Conservation (phyloP, 1,140 invertebrate genomes). For the Cyrtorhinus lividipennis region DNA sequence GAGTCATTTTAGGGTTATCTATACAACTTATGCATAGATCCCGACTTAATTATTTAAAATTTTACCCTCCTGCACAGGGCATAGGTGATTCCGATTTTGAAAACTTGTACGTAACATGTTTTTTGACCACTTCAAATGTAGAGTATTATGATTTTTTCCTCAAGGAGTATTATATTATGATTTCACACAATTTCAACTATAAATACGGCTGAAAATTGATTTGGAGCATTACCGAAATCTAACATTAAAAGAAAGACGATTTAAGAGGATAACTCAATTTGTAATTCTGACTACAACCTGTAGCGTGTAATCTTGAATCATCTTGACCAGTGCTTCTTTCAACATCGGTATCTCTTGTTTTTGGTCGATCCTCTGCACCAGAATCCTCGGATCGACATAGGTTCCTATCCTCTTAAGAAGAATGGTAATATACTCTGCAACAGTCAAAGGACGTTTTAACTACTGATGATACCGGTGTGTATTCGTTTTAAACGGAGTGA, state of each 20-base stretch:
- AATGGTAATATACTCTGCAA: conserved; percentile 56
- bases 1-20: neutral
- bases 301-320: conserved; percentile 89
- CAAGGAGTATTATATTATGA: no score
- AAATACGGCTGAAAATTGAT: neutral
- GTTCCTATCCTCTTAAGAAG: conserved; percentile 69
- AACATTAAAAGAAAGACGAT: neutral
- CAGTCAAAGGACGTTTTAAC: no score
- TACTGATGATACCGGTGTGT: no score
- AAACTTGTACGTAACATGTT: no score
- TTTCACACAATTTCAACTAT: neutral
- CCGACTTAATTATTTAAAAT: neutral
- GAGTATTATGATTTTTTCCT: no score
- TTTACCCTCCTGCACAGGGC: neutral
- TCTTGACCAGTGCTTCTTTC: conserved; percentile 80
- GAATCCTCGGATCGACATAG: conserved; percentile 75
- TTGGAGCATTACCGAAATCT: neutral
- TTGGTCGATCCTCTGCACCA: conserved; percentile 70
- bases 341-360: conserved; percentile 76
- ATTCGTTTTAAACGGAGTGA: no score
- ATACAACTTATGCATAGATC: neutral
- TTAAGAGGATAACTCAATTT: neutral
- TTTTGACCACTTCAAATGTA: no score
- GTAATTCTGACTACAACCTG: conserved; percentile 39
- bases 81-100: neutral